These are phyloP conservation scores for Marmota flaviventris DNA, from an alignment of 2,113 vertebrate genomes.

Conservation along the genomic window DNA sequence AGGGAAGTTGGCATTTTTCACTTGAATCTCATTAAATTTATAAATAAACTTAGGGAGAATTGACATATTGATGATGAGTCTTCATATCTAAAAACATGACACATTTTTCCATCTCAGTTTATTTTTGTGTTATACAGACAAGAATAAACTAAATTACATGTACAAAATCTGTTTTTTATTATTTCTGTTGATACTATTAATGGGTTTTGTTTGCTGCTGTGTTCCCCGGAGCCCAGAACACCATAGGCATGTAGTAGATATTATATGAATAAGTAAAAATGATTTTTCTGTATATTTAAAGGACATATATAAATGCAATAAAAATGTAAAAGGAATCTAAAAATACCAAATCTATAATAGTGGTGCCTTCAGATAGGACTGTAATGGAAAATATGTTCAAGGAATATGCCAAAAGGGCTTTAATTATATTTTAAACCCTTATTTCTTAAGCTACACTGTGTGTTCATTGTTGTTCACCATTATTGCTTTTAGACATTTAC, in stretches of 20 bases:
- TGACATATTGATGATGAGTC: not conserved
- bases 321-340: not conserved
- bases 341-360: not conserved
- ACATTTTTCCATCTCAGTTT: not conserved
- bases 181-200: not conserved
- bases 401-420: not conserved
- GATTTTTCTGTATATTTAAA: not conserved
- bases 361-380: not conserved
- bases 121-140: not conserved
- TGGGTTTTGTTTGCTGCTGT: not conserved
- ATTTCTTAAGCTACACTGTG: not conserved
- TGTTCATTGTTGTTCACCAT: not conserved
- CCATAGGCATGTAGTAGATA: not conserved
- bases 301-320: not conserved
- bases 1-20: conserved; percentile 5
- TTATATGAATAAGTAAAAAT: not conserved
- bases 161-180: not conserved
- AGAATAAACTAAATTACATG: not conserved
- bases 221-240: not conserved
- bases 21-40: conserved; percentile 40
- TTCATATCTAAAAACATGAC: conserved; percentile 24
- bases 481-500: not conserved
- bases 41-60: conserved; percentile 45
- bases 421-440: not conserved
- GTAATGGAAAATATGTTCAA: not conserved